Percentiles rank a stretch among this genome's conserved stretches.
Conservation (phyloP, 2,797 vertebrate species). For the Distichodus sexfasciatus region DNA sequence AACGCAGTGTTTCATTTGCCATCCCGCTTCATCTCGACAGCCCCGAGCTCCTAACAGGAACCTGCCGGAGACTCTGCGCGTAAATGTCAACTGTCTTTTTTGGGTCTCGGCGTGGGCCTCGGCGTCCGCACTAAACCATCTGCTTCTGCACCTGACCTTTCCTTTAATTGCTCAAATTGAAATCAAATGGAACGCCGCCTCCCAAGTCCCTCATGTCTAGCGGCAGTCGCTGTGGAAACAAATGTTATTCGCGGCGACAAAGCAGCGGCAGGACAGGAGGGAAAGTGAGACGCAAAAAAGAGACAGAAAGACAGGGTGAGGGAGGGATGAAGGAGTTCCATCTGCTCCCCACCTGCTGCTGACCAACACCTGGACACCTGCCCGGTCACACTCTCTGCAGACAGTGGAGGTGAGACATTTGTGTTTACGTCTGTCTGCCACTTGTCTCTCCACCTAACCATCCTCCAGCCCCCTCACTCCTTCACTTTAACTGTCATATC, state of each 20-base stretch:
- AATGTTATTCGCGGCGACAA: constrained; percentile 70
- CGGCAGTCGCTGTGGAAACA: constrained; percentile 62
- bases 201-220: constrained; percentile 59
- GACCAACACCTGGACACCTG: constrained; percentile 70
- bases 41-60: constrained; percentile 48
- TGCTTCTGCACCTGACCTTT: constrained; percentile 74
- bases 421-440: background rate
- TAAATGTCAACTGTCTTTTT: constrained; percentile 66
- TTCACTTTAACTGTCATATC: too few species aligned
- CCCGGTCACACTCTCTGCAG: constrained; percentile 63
- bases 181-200: constrained; percentile 61
- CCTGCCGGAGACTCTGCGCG: constrained; percentile 42
- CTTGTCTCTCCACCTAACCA: too few species aligned
- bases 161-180: constrained; percentile 70
- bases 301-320: background rate
- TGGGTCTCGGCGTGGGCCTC: constrained; percentile 54
- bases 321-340: constrained; percentile 47
- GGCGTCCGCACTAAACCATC: constrained; percentile 66
- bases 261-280: constrained; percentile 24
- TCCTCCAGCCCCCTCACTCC: too few species aligned
- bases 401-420: constrained; percentile 61
- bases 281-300: background rate
- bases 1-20: constrained; percentile 20
- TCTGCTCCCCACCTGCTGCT: constrained; percentile 72
- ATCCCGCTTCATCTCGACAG: constrained; percentile 47